Percentiles rank a stretch among this genome's conserved stretches.
These are phyloP conservation scores for Stenotaenia linearis DNA, from an alignment of 2,888 invertebrate species.

Conservation along the genomic window DNA sequence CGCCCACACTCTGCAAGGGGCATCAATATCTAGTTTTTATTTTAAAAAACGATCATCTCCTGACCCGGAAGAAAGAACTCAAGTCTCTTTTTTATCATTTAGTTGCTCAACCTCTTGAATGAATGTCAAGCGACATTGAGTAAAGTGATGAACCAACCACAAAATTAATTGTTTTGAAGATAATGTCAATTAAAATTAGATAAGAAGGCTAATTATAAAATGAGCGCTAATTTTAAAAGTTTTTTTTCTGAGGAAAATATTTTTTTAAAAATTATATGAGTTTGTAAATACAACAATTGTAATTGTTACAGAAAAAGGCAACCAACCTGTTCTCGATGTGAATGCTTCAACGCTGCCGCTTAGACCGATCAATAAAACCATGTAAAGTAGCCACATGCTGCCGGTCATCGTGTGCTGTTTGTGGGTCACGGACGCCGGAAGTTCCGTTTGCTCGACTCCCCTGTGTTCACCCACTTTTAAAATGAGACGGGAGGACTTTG, in stretches of 20 bases:
- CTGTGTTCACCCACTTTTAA: slow-evolving; percentile 9
- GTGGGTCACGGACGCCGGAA: slow-evolving; percentile 5
- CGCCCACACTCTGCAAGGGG: slow-evolving; percentile 32
- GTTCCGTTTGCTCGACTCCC: background rate
- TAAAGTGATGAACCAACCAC: background rate
- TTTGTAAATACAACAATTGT: too few species aligned
- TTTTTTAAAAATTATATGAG: too few species aligned
- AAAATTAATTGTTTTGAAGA: too few species aligned
- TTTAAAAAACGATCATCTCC: background rate
- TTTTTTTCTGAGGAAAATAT: too few species aligned
- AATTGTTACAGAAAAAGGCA: too few species aligned
- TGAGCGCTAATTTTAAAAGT: too few species aligned
- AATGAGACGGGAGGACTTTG: background rate
- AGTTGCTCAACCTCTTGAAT: background rate
- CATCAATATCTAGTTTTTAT: background rate
- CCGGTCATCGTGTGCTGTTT: background rate
- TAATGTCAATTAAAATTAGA: too few species aligned
- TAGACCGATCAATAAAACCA: background rate
- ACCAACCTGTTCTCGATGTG: background rate
- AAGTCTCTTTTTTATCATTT: background rate
- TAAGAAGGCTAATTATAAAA: too few species aligned
- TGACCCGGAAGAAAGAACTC: background rate
- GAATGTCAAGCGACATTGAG: background rate
- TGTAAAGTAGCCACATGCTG: background rate
- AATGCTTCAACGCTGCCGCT: background rate